These are phyloP conservation scores for Drosophila mettleri DNA, from an alignment of 2,888 invertebrate species.

Conservation along the genomic window DNA sequence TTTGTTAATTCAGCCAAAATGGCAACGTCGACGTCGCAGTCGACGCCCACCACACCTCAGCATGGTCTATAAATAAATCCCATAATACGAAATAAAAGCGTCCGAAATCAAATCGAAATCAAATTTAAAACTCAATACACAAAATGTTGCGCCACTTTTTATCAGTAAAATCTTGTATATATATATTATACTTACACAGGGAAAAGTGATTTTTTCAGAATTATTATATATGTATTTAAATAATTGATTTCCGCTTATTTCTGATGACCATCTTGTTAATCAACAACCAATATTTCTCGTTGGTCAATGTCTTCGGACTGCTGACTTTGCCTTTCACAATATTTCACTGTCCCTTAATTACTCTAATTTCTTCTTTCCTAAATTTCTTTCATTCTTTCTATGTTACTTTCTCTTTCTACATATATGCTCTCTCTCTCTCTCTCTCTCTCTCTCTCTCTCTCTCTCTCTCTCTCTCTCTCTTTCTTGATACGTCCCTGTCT, in stretches of 20 bases:
- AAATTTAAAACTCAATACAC: slow-evolving; percentile 25
- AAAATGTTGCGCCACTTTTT: slow-evolving; percentile 7
- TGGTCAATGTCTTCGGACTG: not conserved
- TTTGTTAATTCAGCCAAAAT: slow-evolving; percentile 10
- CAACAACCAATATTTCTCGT: not conserved
- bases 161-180: slow-evolving; percentile 12
- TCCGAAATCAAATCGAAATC: slow-evolving; percentile 39
- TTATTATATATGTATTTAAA: not conserved
- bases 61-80: slow-evolving; percentile 52
- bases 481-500: too few relatives aligned
- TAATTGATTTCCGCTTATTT: not conserved
- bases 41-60: slow-evolving; percentile 27
- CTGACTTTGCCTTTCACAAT: not conserved
- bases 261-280: not conserved
- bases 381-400: not conserved
- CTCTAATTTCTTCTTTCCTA: not conserved
- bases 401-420: not conserved
- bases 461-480: not conserved
- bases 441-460: not conserved
- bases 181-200: not conserved
- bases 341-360: too few relatives aligned
- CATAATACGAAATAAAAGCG: slow-evolving; percentile 31
- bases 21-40: slow-evolving; percentile 1
- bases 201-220: too few relatives aligned
- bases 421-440: not conserved